Percentiles rank a stretch among this genome's conserved stretches.
phyloP scores from a whole-genome alignment of 2,888 invertebrate species.

The Xanthorhoe designata region DNA sequence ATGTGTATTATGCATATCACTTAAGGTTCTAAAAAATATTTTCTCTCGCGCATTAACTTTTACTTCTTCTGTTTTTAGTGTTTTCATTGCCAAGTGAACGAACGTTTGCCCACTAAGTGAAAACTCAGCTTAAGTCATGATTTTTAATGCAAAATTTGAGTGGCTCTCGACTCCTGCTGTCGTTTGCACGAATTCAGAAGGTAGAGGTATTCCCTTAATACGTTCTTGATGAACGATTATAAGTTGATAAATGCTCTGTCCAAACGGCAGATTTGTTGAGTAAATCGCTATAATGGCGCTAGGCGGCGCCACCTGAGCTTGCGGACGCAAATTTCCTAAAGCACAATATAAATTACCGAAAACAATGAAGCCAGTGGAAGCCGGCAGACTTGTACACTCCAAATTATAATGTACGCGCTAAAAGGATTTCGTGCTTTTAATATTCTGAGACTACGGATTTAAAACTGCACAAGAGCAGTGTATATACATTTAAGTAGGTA shows the following conservation, averaged over 20 bases:
- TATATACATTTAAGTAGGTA: not conserved
- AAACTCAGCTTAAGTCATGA: conserved; percentile 1
- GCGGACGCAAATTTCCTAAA: conserved; percentile 73
- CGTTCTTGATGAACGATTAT: conserved; percentile 58
- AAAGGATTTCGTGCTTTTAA: conserved; percentile 66
- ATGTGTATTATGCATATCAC: too few relatives aligned
- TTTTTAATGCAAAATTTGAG: conserved; percentile 2
- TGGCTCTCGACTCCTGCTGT: conserved; percentile 1
- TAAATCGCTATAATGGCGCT: conserved; percentile 73
- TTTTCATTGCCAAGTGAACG: not conserved
- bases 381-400: conserved; percentile 50
- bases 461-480: conserved; percentile 5
- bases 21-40: not conserved
- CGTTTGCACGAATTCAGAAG: not conserved
- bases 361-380: conserved; percentile 71
- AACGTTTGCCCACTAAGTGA: not conserved
- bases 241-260: conserved; percentile 71
- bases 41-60: not conserved
- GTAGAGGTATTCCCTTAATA: conserved; percentile 2
- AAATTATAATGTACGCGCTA: conserved; percentile 65
- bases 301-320: conserved; percentile 69
- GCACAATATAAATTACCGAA: conserved; percentile 79
- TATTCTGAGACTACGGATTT: conserved; percentile 31
- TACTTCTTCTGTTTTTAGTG: not conserved
- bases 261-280: conserved; percentile 59